These are phyloP conservation scores for Heliothis subflexa DNA, from an alignment of 1,140 invertebrate species.

Conservation along the genomic window DNA sequence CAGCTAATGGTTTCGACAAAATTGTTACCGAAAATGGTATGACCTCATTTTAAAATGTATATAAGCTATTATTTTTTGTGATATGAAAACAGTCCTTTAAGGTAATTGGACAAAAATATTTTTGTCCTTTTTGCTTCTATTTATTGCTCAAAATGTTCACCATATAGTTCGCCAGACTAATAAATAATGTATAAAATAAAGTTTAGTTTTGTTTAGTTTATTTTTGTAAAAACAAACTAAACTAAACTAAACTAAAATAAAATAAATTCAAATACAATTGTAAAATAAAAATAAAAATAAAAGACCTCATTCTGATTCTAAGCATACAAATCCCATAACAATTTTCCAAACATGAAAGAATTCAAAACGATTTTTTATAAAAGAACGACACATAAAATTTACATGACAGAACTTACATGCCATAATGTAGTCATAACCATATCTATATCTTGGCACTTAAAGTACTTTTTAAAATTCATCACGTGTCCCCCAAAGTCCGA, in stretches of 20 bases:
- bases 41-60: conserved; percentile 38
- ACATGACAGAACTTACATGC: conserved; percentile 72
- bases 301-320: conserved; percentile 48
- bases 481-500: conserved; percentile 66
- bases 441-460: conserved; percentile 72
- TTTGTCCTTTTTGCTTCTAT: not conserved
- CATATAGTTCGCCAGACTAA: too few species aligned
- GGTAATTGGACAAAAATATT: not conserved
- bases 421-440: conserved; percentile 71
- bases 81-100: not conserved
- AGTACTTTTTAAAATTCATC: conserved; percentile 81
- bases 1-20: conserved; percentile 50
- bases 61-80: conserved; percentile 3
- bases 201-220: too few species aligned
- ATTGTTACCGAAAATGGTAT: conserved; percentile 41
- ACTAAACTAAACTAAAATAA: too few species aligned
- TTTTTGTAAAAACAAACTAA: too few species aligned
- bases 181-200: too few species aligned
- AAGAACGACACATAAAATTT: conserved; percentile 62
- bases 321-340: conserved; percentile 52
- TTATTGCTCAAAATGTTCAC: too few species aligned
- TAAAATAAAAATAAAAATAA: conserved; percentile 43
- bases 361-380: conserved; percentile 59
- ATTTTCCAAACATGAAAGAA: conserved; percentile 55
- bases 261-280: conserved; percentile 5